Evolutionary conservation across 2,888 invertebrate species (phyloP).

Genomic region (Andrena trimmerana): DNA sequence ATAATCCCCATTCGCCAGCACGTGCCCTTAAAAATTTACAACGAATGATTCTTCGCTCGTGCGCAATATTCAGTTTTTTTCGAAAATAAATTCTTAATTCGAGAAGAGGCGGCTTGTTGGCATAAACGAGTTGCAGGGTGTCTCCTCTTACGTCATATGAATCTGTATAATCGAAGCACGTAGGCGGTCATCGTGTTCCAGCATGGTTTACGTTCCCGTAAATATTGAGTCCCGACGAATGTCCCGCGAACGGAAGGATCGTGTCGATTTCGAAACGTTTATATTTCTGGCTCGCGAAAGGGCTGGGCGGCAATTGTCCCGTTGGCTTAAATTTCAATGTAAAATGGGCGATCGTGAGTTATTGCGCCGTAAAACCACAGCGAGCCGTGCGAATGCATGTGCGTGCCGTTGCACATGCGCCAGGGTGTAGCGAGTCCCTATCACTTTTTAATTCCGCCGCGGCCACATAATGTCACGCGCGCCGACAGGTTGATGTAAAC

Average conservation of each 20-base stretch:
- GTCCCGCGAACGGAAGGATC: background rate
- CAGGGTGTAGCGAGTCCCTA: background rate
- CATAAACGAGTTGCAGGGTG: too few species aligned
- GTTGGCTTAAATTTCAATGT: conserved; percentile 42
- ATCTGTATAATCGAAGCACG: conserved; percentile 6
- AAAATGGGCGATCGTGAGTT: conserved; percentile 43
- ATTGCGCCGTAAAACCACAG: conserved; percentile 40
- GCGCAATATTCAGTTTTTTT: background rate
- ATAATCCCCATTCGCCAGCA: background rate
- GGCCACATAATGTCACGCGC: conserved; percentile 27
- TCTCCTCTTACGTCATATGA: background rate
- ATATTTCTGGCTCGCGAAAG: conserved; percentile 1
- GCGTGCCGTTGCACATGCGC: background rate
- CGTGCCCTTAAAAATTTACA: conserved; percentile 7
- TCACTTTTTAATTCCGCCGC: conserved; percentile 49
- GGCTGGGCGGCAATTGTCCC: background rate
- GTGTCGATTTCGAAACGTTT: conserved; percentile 26
- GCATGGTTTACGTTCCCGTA: conserved; percentile 11
- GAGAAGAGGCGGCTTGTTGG: too few species aligned
- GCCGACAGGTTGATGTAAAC: conserved; percentile 32
- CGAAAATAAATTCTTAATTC: too few species aligned
- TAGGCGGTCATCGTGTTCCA: background rate
- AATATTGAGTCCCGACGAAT: conserved; percentile 10
- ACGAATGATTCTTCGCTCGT: background rate
- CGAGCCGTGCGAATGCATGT: background rate